phyloP scores from a whole-genome alignment of 2,797 vertebrate species.

The Australoheros facetus region DNA sequence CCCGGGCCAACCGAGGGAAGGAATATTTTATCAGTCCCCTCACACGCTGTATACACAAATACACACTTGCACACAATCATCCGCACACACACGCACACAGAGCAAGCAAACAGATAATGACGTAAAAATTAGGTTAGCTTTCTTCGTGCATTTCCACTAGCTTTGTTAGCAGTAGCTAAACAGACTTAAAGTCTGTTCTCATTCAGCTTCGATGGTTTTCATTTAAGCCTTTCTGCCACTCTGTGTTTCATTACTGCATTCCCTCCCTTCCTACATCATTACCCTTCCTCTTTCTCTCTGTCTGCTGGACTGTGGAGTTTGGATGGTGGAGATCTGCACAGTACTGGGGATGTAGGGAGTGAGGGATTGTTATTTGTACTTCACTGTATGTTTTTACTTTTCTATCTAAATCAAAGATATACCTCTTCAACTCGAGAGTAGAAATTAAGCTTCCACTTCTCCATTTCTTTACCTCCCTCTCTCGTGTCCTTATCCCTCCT shows the following conservation, averaged over 20 bases:
- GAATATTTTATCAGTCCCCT: slow-evolving; percentile 80
- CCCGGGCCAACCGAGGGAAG: slow-evolving; percentile 89
- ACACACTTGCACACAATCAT: slow-evolving; percentile 60
- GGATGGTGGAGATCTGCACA: slow-evolving; percentile 35
- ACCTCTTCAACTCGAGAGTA: slow-evolving; percentile 1
- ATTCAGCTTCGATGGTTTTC: slow-evolving; percentile 58
- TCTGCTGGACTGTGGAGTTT: slow-evolving; percentile 41
- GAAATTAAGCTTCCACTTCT: slow-evolving; percentile 28
- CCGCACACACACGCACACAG: slow-evolving; percentile 53
- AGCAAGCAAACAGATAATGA: slow-evolving; percentile 65
- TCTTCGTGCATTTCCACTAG: slow-evolving; percentile 47
- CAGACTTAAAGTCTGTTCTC: slow-evolving; percentile 45
- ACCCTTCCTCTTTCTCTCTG: slow-evolving; percentile 31
- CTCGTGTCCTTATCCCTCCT: slow-evolving; percentile 45
- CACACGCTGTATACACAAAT: slow-evolving; percentile 74
- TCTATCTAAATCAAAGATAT: slow-evolving; percentile 15
- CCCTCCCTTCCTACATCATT: slow-evolving; percentile 51
- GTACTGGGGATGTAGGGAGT: slow-evolving; percentile 6
- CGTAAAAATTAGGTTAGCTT: slow-evolving; percentile 71
- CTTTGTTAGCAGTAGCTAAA: slow-evolving; percentile 70
- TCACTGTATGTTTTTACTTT: background rate
- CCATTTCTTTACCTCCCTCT: slow-evolving; percentile 32
- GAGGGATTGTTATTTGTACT: slow-evolving; percentile 20
- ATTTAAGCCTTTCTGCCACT: slow-evolving; percentile 52
- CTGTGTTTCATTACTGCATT: slow-evolving; percentile 58